phyloP scores from a whole-genome alignment of 2,797 vertebrate genomes.

The Alfaro cultratus region DNA sequence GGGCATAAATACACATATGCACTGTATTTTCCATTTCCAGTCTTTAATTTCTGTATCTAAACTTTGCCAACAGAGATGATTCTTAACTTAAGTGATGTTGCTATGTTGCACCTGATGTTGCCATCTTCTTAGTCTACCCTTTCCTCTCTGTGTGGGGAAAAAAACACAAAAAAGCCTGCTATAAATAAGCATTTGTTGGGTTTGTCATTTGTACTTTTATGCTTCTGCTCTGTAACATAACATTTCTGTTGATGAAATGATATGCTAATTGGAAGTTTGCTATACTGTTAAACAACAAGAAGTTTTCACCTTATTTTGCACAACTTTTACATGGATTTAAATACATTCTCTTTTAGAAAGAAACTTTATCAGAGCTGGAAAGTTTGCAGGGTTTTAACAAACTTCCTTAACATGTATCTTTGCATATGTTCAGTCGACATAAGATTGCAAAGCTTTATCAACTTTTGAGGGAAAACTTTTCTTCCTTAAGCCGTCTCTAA shows the following conservation, averaged over 20 bases:
- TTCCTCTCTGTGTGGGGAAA: not conserved
- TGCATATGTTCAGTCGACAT: constrained; percentile 47
- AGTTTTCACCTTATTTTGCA: not conserved
- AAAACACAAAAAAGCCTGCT: not conserved
- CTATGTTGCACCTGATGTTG: not conserved
- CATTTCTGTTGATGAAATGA: not conserved
- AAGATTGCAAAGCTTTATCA: constrained; percentile 52
- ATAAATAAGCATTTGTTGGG: not conserved
- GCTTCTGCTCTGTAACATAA: not conserved
- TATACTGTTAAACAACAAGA: not conserved
- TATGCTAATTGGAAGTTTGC: not conserved
- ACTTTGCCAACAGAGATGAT: not conserved
- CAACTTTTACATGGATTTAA: not conserved
- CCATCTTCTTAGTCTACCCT: not conserved
- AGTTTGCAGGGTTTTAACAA: not conserved
- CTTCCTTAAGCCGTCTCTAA: constrained; percentile 64
- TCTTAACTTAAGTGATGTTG: not conserved
- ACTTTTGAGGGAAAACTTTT: constrained; percentile 55
- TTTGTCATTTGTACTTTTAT: not conserved
- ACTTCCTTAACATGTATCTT: constrained; percentile 24
- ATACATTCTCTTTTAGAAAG: not conserved
- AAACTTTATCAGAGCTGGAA: constrained; percentile 4
- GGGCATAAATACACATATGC: not conserved
- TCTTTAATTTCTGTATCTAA: not conserved
- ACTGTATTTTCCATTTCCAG: not conserved